These are phyloP conservation scores for Macroramphosus scolopax DNA, from an alignment of 2,797 vertebrate genomes.

Conservation along the genomic window DNA sequence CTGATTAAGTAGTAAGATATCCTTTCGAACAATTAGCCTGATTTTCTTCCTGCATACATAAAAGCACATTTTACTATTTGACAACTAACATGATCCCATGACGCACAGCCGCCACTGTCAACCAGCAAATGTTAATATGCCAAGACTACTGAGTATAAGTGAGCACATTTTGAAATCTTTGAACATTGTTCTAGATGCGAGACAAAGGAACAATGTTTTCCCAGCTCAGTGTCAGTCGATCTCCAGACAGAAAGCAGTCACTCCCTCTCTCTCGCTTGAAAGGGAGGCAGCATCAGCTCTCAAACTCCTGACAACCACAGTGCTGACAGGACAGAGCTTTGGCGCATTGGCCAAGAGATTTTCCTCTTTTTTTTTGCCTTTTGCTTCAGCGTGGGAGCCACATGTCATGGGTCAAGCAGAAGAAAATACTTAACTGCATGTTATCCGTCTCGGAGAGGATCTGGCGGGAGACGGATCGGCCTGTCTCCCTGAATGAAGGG, in stretches of 20 bases:
- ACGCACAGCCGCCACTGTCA: too few species aligned
- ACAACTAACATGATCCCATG: too few species aligned
- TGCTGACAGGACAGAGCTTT: conserved; percentile 63
- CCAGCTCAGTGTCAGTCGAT: conserved; percentile 24
- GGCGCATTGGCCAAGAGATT: conserved; percentile 33
- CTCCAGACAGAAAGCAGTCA: conserved; percentile 26
- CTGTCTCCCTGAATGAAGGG: conserved; percentile 51
- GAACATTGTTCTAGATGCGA: background rate
- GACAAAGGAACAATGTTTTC: conserved; percentile 1
- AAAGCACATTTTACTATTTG: too few species aligned
- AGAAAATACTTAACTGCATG: conserved; percentile 65
- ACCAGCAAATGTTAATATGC: too few species aligned
- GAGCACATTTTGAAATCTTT: conserved; percentile 4
- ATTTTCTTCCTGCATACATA: too few species aligned
- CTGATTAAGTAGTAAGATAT: too few species aligned
- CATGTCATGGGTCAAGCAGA: conserved; percentile 65
- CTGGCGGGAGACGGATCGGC: conserved; percentile 65
- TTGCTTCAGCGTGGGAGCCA: conserved; percentile 22
- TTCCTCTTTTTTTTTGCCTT: conserved; percentile 32
- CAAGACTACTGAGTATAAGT: background rate
- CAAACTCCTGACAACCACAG: conserved; percentile 56
- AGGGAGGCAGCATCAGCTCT: conserved; percentile 26
- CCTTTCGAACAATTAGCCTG: too few species aligned
- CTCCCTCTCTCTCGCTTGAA: conserved; percentile 31
- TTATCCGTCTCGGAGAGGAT: conserved; percentile 63